Evolutionary conservation across 2,113 vertebrate species (phyloP).

Genomic region (Spheniscus mendiculus): DNA sequence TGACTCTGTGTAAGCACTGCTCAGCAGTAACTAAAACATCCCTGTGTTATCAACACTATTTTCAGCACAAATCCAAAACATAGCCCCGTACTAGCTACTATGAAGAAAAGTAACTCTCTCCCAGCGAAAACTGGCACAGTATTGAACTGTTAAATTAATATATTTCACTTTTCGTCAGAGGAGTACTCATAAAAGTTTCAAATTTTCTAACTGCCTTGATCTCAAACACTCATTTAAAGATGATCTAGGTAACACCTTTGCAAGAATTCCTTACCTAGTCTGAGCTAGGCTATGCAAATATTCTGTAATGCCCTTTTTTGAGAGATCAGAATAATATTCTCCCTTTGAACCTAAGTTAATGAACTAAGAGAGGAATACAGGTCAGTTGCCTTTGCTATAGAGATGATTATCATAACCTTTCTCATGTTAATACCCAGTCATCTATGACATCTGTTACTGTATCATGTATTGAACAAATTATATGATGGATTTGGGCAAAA

Average conservation of each 20-base stretch:
- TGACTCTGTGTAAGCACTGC: too few relatives aligned
- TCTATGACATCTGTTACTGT: not conserved
- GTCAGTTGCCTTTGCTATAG: not conserved
- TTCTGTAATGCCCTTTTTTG: not conserved
- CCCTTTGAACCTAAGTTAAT: not conserved
- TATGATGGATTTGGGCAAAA: not conserved
- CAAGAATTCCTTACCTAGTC: not conserved
- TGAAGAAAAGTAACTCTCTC: too few relatives aligned
- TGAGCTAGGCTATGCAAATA: not conserved
- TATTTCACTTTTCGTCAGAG: not conserved
- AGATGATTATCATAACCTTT: not conserved
- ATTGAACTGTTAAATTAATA: not conserved
- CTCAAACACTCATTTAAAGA: not conserved
- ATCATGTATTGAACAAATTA: not conserved
- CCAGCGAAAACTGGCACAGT: too few relatives aligned
- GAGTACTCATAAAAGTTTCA: not conserved
- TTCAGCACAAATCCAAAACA: too few relatives aligned
- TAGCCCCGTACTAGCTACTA: too few relatives aligned
- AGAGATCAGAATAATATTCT: not conserved
- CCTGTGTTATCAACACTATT: too few relatives aligned
- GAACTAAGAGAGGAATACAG: not conserved
- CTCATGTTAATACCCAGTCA: not conserved
- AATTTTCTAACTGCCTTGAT: not conserved
- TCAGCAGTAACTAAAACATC: too few relatives aligned
- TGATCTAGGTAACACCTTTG: not conserved